Evolutionary conservation across 2,888 invertebrate genomes (phyloP).

Genomic region (Pseudococcus jackbeardsleyi): DNA sequence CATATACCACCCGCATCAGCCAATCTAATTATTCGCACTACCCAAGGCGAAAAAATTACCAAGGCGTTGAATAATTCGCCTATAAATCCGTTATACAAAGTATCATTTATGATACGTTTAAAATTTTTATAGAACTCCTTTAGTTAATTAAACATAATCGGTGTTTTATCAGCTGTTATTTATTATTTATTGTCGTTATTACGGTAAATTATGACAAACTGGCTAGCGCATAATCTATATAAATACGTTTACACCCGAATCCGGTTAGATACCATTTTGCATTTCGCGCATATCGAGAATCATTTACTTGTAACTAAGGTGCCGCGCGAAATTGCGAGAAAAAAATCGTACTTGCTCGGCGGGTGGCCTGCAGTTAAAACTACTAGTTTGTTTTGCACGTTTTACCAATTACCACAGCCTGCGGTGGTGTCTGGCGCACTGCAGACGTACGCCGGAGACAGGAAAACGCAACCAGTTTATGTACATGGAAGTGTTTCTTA

Average conservation of each 20-base stretch:
- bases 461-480: not conserved
- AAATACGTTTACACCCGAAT: not conserved
- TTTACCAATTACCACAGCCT: conserved; percentile 17
- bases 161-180: conserved; percentile 41
- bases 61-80: conserved; percentile 14
- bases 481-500: not conserved
- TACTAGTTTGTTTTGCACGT: conserved; percentile 40
- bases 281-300: not conserved
- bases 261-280: conserved; percentile 12
- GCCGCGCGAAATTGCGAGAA: not conserved
- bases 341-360: conserved; percentile 14
- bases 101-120: not conserved
- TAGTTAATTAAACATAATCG: conserved; percentile 6
- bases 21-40: not conserved
- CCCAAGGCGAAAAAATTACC: not conserved
- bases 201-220: conserved; percentile 16
- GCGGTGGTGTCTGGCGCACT: not conserved
- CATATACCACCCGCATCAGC: not conserved
- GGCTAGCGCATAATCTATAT: not conserved
- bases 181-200: conserved; percentile 19
- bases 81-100: conserved; percentile 28
- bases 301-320: conserved; percentile 5
- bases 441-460: not conserved
- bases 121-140: not conserved
- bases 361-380: conserved; percentile 16